A percentile compares a stretch with the other conserved stretches of the same genome.
Evolutionary conservation across 1,140 invertebrate species (phyloP).

Genomic region (Dinoponera quadriceps): DNA sequence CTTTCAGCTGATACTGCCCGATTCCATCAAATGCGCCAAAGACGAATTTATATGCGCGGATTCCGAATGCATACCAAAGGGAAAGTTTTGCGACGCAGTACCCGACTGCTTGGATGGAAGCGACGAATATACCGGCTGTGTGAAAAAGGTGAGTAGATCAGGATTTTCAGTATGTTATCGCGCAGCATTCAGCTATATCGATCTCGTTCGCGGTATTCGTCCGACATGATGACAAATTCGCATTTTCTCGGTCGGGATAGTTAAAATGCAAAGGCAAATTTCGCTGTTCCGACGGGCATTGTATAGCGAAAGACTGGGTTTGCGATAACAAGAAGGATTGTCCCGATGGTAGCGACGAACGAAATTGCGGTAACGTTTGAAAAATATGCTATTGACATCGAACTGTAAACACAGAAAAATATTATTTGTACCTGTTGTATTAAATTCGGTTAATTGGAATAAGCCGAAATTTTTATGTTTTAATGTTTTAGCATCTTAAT

Average conservation of each 20-base stretch:
- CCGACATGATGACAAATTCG: neutral
- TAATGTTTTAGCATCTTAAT: no score
- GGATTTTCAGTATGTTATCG: neutral
- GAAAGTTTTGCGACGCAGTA: slow-evolving; percentile 92
- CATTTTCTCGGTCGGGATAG: slow-evolving; percentile 56
- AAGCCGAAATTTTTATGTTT: no score
- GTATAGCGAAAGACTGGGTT: slow-evolving; percentile 87
- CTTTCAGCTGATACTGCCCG: neutral
- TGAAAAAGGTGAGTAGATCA: slow-evolving; percentile 58
- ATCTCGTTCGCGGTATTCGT: neutral
- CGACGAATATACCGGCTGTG: slow-evolving; percentile 88
- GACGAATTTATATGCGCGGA: slow-evolving; percentile 85
- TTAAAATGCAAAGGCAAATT: slow-evolving; percentile 79
- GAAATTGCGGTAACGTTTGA: slow-evolving; percentile 86
- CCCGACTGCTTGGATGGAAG: slow-evolving; percentile 90
- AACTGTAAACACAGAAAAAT: no score
- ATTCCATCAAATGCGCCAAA: slow-evolving; percentile 30
- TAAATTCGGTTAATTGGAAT: no score
- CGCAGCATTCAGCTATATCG: neutral
- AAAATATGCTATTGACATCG: neutral
- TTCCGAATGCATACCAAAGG: slow-evolving; percentile 90
- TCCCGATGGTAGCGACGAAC: slow-evolving; percentile 89
- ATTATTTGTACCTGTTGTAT: no score
- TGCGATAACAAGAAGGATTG: slow-evolving; percentile 90
- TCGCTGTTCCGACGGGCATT: slow-evolving; percentile 87